A percentile compares a stretch with the other conserved stretches of the same genome.
Conservation (phyloP, 2,888 invertebrate genomes). For the Pammene aurita region DNA sequence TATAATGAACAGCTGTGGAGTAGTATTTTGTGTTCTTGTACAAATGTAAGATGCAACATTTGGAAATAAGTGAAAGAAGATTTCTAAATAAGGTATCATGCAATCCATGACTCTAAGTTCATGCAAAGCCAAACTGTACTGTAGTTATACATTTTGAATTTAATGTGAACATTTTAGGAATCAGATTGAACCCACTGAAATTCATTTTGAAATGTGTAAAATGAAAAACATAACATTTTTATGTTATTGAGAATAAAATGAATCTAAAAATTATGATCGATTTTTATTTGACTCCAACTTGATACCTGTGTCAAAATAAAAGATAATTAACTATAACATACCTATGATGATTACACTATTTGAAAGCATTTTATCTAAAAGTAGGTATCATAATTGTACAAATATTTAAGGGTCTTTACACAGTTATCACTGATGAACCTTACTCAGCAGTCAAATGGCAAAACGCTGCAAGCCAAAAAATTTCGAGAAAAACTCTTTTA, state of each 20-base stretch:
- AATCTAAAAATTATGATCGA: constrained; percentile 75
- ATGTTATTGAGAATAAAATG: constrained; percentile 85
- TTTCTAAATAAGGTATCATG: constrained; percentile 64
- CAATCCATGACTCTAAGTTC: constrained; percentile 68
- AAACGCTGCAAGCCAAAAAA: too few relatives aligned
- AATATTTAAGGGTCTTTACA: too few relatives aligned
- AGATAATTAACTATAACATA: background rate
- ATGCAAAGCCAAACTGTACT: constrained; percentile 76
- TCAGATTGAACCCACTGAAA: constrained; percentile 75
- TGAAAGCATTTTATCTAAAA: too few relatives aligned
- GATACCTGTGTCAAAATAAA: background rate
- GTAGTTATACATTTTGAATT: constrained; percentile 72
- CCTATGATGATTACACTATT: too few relatives aligned
- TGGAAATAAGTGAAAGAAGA: constrained; percentile 82
- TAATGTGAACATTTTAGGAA: constrained; percentile 75
- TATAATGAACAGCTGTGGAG: constrained; percentile 74
- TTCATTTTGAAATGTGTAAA: constrained; percentile 81
- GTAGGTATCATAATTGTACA: too few relatives aligned
- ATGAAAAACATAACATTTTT: constrained; percentile 83
- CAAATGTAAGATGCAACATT: constrained; percentile 74
- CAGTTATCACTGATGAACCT: too few relatives aligned
- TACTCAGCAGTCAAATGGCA: too few relatives aligned
- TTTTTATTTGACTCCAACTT: constrained; percentile 54
- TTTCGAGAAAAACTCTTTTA: too few relatives aligned
- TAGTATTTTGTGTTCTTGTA: constrained; percentile 71